A percentile compares a stretch with the other conserved stretches of the same genome.
Evolutionary conservation across 2,888 invertebrate genomes (phyloP).

Genomic region (Hirudinaria manillensis): DNA sequence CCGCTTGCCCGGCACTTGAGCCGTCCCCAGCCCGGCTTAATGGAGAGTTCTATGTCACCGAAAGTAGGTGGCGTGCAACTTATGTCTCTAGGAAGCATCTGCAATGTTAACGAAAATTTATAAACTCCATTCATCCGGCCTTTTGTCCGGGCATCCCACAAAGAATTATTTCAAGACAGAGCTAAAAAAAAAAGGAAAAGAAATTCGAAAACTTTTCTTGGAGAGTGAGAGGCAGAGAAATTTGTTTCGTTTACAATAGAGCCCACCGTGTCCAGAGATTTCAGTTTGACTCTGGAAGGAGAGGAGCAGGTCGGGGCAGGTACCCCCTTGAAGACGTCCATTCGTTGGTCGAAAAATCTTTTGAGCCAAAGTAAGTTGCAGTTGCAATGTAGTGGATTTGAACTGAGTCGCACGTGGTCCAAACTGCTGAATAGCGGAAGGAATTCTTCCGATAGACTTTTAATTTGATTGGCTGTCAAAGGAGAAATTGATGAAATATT

Average conservation of each 20-base stretch:
- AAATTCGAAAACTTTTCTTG: background rate
- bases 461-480: slow-evolving; percentile 46
- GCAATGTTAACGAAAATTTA: slow-evolving; percentile 42
- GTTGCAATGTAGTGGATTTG: slow-evolving; percentile 52
- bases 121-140: background rate
- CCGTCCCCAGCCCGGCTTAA: slow-evolving; percentile 46
- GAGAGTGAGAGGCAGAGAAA: background rate
- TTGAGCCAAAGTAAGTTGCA: slow-evolving; percentile 51
- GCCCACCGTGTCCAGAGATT: slow-evolving; percentile 33
- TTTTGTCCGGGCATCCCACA: background rate
- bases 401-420: slow-evolving; percentile 48
- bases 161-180: no score
- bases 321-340: slow-evolving; percentile 43
- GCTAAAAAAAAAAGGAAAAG: no score
- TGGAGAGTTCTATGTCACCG: slow-evolving; percentile 49
- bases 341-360: slow-evolving; percentile 44
- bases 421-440: slow-evolving; percentile 45
- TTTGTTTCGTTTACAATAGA: background rate
- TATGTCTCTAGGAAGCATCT: slow-evolving; percentile 46
- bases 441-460: slow-evolving; percentile 45
- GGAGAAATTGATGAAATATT: background rate
- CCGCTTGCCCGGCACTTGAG: slow-evolving; percentile 50
- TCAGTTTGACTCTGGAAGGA: background rate
- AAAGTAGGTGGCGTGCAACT: slow-evolving; percentile 49
- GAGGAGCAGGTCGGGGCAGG: slow-evolving; percentile 46